These are phyloP conservation scores for Scrobipalpa atriplicella DNA, from an alignment of 2,888 invertebrate genomes.

Conservation along the genomic window DNA sequence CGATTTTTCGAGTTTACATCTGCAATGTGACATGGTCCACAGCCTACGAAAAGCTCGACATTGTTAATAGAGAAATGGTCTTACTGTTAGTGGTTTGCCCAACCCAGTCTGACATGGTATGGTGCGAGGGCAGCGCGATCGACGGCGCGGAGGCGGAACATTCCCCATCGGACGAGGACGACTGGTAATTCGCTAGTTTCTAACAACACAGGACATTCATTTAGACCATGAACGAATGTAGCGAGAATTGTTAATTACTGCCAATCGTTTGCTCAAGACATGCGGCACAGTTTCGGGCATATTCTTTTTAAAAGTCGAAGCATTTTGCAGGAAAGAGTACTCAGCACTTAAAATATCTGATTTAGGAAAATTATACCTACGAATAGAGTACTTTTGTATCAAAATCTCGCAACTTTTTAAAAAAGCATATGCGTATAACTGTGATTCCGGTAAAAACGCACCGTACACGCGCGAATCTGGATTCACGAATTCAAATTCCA, in stretches of 20 bases:
- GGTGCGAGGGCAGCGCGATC: conserved; percentile 79
- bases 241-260: conserved; percentile 24
- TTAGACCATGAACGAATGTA: conserved; percentile 22
- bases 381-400: no score
- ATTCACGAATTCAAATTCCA: conserved; percentile 26
- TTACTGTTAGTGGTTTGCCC: conserved; percentile 94
- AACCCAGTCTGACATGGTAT: conserved; percentile 91
- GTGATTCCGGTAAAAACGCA: conserved; percentile 22
- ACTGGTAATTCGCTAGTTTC: conserved; percentile 77
- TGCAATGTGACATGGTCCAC: background rate
- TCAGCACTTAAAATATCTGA: no score
- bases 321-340: no score
- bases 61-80: conserved; percentile 44
- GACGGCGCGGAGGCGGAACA: conserved; percentile 85
- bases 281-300: conserved; percentile 14
- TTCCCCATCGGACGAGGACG: conserved; percentile 85
- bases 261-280: conserved; percentile 19
- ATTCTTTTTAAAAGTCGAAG: background rate
- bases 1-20: no score
- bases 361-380: no score
- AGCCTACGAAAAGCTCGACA: conserved; percentile 13
- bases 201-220: conserved; percentile 48
- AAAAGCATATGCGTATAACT: conserved; percentile 12
- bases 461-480: conserved; percentile 13
- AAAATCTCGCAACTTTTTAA: background rate